Conservation (phyloP, 2,888 invertebrate species). For the Oasisia sp. region DNA sequence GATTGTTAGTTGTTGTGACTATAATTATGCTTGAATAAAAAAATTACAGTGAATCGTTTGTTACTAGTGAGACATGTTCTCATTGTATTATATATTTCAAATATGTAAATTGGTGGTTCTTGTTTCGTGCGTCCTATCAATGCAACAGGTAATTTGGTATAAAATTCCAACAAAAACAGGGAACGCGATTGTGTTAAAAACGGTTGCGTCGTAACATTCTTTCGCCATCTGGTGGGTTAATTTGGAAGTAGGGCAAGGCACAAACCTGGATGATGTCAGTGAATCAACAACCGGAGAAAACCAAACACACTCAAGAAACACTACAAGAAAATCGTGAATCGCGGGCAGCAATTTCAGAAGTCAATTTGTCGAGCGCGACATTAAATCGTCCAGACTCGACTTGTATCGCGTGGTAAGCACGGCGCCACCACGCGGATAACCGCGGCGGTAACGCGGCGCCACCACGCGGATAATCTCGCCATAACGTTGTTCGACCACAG, state of each 20-base stretch:
- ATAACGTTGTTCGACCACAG: background rate
- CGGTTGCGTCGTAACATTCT: background rate
- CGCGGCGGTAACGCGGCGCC: background rate
- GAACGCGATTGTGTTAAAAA: background rate
- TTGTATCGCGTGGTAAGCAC: background rate
- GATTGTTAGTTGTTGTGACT: background rate
- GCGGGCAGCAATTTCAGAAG: background rate
- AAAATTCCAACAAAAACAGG: background rate
- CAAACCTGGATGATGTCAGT: background rate
- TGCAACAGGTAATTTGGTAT: background rate
- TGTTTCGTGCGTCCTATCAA: background rate
- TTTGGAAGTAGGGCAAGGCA: background rate
- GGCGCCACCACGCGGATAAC: background rate
- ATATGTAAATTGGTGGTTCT: background rate
- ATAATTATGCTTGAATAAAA: background rate
- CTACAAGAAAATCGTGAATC: background rate
- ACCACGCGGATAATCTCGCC: background rate
- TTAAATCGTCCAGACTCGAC: conserved; percentile 7
- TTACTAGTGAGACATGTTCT: background rate
- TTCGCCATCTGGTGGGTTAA: background rate
- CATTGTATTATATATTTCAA: background rate
- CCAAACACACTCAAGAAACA: conserved; percentile 3
- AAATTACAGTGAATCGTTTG: background rate
- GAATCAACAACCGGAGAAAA: background rate
- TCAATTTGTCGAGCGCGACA: conserved; percentile 6